A percentile compares a stretch with the other conserved stretches of the same genome.
phyloP scores from a whole-genome alignment of 2,113 vertebrate species.

The Cercopithecus mona region DNA sequence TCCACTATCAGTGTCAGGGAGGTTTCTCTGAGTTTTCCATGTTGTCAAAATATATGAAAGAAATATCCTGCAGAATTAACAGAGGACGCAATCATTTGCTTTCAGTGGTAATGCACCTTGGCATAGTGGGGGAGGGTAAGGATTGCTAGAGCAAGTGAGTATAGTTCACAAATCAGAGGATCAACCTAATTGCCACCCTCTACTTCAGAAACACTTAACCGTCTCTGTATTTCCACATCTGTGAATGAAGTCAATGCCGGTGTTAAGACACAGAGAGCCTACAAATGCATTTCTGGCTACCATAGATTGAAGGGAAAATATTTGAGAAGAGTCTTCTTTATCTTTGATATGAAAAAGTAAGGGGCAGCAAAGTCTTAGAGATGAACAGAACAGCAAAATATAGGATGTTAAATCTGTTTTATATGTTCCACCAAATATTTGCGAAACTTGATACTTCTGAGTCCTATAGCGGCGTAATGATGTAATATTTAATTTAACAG shows the following conservation, averaged over 20 bases:
- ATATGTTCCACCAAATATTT: neutral
- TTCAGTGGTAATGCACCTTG: neutral
- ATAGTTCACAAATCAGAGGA: neutral
- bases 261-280: neutral
- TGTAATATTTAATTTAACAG: constrained; percentile 31
- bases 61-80: neutral
- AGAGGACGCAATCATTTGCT: neutral
- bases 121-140: neutral
- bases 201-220: neutral
- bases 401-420: neutral
- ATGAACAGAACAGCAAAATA: neutral
- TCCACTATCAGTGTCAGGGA: neutral
- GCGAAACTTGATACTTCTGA: neutral
- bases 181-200: neutral
- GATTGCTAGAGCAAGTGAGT: neutral
- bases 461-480: neutral
- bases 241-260: rapidly evolving
- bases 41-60: neutral
- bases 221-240: neutral
- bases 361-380: neutral
- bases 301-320: neutral
- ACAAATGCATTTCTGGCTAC: neutral
- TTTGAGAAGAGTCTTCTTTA: neutral
- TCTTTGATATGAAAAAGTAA: neutral
- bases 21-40: neutral